phyloP scores from a whole-genome alignment of 2,888 invertebrate genomes.

The Tipula unca region DNA sequence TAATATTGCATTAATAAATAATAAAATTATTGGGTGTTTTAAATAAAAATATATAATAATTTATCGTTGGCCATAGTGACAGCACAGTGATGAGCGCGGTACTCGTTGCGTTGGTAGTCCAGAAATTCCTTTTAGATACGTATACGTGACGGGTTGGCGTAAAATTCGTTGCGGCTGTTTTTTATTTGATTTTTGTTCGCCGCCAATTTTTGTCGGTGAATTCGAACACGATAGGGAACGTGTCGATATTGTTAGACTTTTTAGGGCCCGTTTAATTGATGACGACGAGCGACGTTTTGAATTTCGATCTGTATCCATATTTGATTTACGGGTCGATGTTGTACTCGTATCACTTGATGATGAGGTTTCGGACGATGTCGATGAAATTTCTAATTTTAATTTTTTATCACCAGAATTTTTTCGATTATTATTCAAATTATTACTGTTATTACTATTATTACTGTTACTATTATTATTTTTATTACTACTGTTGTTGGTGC shows the following conservation, averaged over 20 bases:
- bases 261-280: slow-evolving; percentile 62
- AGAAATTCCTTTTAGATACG: slow-evolving; percentile 71
- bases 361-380: slow-evolving; percentile 40
- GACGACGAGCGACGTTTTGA: slow-evolving; percentile 50
- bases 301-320: not conserved
- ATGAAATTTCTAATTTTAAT: not conserved
- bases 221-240: slow-evolving; percentile 58
- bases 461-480: not conserved
- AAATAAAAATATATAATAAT: slow-evolving; percentile 22
- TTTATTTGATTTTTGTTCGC: slow-evolving; percentile 20
- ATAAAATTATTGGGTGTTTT: not conserved
- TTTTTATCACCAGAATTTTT: not conserved
- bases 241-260: slow-evolving; percentile 54
- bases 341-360: slow-evolving; percentile 52
- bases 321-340: not conserved
- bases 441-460: not conserved
- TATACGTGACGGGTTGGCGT: slow-evolving; percentile 68
- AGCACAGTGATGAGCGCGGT: slow-evolving; percentile 48
- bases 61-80: slow-evolving; percentile 37
- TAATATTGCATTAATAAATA: slow-evolving; percentile 4
- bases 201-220: slow-evolving; percentile 31
- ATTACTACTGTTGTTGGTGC: not conserved
- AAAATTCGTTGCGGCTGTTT: slow-evolving; percentile 64
- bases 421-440: not conserved
- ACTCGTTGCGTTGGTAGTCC: slow-evolving; percentile 75